Conservation (phyloP, 1,140 invertebrate genomes). For the Drosophila kikkawai region DNA sequence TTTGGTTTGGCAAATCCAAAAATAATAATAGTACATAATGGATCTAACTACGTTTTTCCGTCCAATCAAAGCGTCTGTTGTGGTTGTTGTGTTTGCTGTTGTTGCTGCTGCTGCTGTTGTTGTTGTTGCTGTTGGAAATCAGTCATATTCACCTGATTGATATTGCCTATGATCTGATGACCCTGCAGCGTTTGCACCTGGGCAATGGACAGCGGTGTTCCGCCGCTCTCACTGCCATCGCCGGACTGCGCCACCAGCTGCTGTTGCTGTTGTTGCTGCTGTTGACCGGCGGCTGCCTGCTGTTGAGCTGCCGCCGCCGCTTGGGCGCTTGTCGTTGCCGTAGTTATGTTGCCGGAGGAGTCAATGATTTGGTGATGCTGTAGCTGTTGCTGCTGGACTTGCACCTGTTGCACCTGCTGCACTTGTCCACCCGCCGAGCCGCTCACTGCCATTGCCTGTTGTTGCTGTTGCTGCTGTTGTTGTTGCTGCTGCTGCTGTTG, state of each 20-base stretch:
- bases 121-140: slow-evolving; percentile 80
- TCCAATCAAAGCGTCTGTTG: slow-evolving; percentile 75
- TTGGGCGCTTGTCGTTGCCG: slow-evolving; percentile 72
- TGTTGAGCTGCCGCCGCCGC: slow-evolving; percentile 75
- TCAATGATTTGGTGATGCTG: slow-evolving; percentile 81
- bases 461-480: slow-evolving; percentile 58
- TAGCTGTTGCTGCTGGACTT: slow-evolving; percentile 67
- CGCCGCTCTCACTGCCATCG: slow-evolving; percentile 81
- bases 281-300: slow-evolving; percentile 60
- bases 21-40: slow-evolving; percentile 40
- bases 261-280: slow-evolving; percentile 68
- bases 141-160: slow-evolving; percentile 85
- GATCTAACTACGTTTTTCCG: slow-evolving; percentile 41
- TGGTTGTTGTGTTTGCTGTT: slow-evolving; percentile 60
- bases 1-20: slow-evolving; percentile 17
- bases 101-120: slow-evolving; percentile 51
- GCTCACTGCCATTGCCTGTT: slow-evolving; percentile 69
- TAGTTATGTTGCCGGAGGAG: slow-evolving; percentile 71
- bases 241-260: slow-evolving; percentile 79
- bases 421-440: slow-evolving; percentile 61
- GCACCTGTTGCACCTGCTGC: slow-evolving; percentile 66
- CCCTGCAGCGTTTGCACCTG: slow-evolving; percentile 84
- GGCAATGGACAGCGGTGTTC: slow-evolving; percentile 79
- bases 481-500: slow-evolving; percentile 69
- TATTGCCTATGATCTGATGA: slow-evolving; percentile 83